Conservation (phyloP, 2,797 vertebrate species). For the Psittacula derbiana region DNA sequence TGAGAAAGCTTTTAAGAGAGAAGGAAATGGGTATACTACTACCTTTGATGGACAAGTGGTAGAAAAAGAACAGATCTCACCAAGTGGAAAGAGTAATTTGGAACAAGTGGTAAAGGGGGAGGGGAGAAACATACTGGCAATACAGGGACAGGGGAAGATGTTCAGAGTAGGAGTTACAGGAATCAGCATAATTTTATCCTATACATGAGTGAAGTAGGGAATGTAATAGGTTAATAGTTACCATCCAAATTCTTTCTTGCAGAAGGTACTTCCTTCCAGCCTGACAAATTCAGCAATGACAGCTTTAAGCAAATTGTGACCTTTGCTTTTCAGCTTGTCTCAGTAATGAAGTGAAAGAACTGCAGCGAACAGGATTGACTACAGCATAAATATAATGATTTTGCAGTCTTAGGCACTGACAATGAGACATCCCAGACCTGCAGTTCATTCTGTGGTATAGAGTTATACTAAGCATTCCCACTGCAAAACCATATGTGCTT, state of each 20-base stretch:
- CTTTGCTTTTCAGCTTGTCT: conserved; percentile 13
- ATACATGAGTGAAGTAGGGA: not conserved
- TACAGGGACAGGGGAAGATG: not conserved
- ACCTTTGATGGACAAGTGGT: not conserved
- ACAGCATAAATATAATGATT: not conserved
- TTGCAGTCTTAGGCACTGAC: not conserved
- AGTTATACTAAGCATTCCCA: not conserved
- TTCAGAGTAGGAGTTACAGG: not conserved
- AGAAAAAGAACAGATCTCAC: not conserved
- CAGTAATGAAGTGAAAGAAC: not conserved
- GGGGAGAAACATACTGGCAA: not conserved
- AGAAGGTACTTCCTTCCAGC: conserved; percentile 9
- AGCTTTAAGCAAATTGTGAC: not conserved
- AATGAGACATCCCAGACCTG: not conserved
- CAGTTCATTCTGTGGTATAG: not conserved
- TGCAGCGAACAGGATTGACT: not conserved
- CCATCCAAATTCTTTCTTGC: not conserved
- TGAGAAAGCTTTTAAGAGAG: not conserved
- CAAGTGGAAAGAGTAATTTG: not conserved
- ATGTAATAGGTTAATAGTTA: not conserved
- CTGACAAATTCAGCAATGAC: not conserved
- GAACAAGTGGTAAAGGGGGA: not conserved
- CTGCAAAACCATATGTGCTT: not conserved
- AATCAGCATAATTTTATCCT: not conserved
- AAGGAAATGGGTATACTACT: not conserved